Conservation (phyloP, 1,140 invertebrate species). For the Agrilus planipennis region DNA sequence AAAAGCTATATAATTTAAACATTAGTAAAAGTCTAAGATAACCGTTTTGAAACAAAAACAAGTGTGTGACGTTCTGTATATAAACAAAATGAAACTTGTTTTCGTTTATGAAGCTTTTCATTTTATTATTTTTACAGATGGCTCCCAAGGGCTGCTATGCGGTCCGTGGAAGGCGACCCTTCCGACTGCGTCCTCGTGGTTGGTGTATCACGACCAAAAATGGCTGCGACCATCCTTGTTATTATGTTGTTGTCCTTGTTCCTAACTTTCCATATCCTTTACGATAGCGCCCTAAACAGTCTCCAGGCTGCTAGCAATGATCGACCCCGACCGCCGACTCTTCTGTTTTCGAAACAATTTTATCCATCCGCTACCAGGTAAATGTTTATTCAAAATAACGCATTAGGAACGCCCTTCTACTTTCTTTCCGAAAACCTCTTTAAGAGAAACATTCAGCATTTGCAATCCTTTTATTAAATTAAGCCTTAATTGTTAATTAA, state of each 20-base stretch:
- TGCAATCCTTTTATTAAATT: no score
- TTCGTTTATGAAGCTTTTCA: background rate
- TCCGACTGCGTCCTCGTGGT: conserved; percentile 69
- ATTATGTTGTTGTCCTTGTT: conserved; percentile 65
- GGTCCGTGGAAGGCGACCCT: conserved; percentile 60
- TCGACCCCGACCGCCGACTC: conserved; percentile 20
- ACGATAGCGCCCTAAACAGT: conserved; percentile 70
- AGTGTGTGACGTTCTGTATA: background rate
- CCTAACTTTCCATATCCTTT: conserved; percentile 68
- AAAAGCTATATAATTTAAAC: background rate
- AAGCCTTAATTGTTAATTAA: no score
- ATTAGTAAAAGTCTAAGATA: background rate
- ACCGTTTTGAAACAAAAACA: background rate
- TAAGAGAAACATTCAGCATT: no score
- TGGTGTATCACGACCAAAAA: conserved; percentile 63
- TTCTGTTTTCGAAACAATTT: conserved; percentile 23
- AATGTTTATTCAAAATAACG: no score
- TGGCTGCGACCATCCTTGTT: conserved; percentile 63
- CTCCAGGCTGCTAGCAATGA: conserved; percentile 41
- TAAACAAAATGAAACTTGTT: background rate
- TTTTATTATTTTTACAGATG: conserved; percentile 42
- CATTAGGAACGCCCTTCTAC: no score
- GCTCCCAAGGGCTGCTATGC: conserved; percentile 63
- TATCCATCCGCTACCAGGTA: conserved; percentile 27
- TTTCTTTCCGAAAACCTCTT: no score